These are phyloP conservation scores for Tanytarsus gracilentus DNA, from an alignment of 2,888 invertebrate species.

Conservation along the genomic window DNA sequence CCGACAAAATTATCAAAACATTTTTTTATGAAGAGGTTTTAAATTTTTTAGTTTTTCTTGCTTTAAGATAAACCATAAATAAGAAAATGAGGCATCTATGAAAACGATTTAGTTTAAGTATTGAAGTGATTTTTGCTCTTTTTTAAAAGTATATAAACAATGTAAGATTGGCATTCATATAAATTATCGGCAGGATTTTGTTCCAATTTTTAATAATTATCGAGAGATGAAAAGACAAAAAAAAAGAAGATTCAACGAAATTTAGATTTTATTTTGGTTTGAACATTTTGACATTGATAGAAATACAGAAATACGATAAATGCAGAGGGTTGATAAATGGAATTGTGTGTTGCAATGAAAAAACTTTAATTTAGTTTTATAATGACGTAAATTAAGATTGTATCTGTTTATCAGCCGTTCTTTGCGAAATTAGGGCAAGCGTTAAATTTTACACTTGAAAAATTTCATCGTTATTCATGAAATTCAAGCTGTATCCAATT, in stretches of 20 bases:
- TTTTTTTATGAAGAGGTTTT: too few species aligned
- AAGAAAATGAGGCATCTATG: constrained; percentile 14
- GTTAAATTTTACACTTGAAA: too few species aligned
- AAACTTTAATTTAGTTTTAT: not conserved
- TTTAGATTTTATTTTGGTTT: constrained; percentile 2
- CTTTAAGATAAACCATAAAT: too few species aligned
- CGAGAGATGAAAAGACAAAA: constrained; percentile 7
- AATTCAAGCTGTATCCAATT: too few species aligned
- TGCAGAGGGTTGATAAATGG: not conserved
- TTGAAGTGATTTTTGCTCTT: constrained; percentile 10
- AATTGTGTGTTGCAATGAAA: not conserved
- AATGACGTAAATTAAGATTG: too few species aligned
- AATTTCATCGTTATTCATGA: too few species aligned
- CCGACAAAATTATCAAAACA: not conserved
- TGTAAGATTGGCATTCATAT: constrained; percentile 12
- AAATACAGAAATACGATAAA: not conserved
- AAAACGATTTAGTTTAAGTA: constrained; percentile 3
- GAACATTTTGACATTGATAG: constrained; percentile 1
- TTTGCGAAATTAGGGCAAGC: too few species aligned
- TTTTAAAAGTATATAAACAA: not conserved
- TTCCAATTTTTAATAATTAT: not conserved
- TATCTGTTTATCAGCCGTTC: too few species aligned
- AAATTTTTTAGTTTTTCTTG: too few species aligned
- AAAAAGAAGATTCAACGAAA: not conserved
- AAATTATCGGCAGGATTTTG: constrained; percentile 7